These are phyloP conservation scores for Chelidonichthys spinosus DNA, from an alignment of 2,797 vertebrate genomes.

Conservation along the genomic window DNA sequence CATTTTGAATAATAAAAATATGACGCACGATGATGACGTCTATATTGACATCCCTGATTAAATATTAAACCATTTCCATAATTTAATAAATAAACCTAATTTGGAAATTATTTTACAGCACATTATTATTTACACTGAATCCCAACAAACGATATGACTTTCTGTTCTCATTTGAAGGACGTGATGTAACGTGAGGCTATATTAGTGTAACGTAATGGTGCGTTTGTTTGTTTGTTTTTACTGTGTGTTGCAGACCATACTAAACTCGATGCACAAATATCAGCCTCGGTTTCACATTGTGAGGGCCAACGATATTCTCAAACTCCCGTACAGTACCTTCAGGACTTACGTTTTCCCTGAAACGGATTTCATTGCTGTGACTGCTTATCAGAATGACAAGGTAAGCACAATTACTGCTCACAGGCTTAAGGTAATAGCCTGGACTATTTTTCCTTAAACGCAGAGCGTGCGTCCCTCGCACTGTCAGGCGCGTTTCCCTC, in stretches of 20 bases:
- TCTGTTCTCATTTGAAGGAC: neutral
- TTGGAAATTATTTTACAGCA: neutral
- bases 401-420: slow-evolving; percentile 77
- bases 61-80: neutral
- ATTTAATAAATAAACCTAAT: neutral
- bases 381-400: slow-evolving; percentile 99
- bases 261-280: slow-evolving; percentile 99
- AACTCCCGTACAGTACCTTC: slow-evolving; percentile 98
- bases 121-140: neutral
- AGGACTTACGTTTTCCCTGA: slow-evolving; percentile 98
- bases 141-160: neutral
- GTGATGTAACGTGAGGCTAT: neutral
- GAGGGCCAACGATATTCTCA: slow-evolving; percentile 96
- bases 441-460: neutral
- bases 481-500: slow-evolving; percentile 25
- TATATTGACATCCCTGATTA: neutral
- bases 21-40: neutral
- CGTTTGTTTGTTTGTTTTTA: slow-evolving; percentile 15
- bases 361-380: slow-evolving; percentile 98
- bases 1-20: slow-evolving; percentile 10
- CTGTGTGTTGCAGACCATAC: slow-evolving; percentile 89
- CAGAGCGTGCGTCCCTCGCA: neutral
- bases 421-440: neutral
- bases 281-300: slow-evolving; percentile 98
- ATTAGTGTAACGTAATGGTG: neutral